phyloP scores from a whole-genome alignment of 1,140 invertebrate genomes.

The Drosophila pallidifrons region DNA sequence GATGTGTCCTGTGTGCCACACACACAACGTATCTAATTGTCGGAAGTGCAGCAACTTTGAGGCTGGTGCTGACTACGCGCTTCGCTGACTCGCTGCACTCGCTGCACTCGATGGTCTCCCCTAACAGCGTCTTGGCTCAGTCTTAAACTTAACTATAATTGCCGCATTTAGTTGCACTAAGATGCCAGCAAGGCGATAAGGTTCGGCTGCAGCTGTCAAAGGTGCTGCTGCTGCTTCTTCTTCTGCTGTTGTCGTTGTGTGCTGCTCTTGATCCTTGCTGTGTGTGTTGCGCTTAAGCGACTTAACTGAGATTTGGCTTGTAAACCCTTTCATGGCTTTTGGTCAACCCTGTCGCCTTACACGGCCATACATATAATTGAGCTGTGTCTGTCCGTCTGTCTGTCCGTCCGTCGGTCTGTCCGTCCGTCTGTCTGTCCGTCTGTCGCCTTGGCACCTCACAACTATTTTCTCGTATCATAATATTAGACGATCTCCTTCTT shows the following conservation, averaged over 20 bases:
- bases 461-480: slow-evolving; percentile 55
- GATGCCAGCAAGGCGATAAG: slow-evolving; percentile 48
- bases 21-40: slow-evolving; percentile 58
- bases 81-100: slow-evolving; percentile 40
- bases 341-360: slow-evolving; percentile 16
- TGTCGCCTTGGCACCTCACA: slow-evolving; percentile 8
- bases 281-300: slow-evolving; percentile 6
- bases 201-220: slow-evolving; percentile 1
- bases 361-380: slow-evolving; percentile 61
- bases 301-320: slow-evolving; percentile 47
- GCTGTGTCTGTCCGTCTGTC: slow-evolving; percentile 39
- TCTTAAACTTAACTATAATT: slow-evolving; percentile 62
- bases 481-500: slow-evolving; percentile 32
- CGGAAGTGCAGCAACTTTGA: slow-evolving; percentile 75
- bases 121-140: slow-evolving; percentile 11
- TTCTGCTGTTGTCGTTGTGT: too few species aligned
- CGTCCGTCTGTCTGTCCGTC: slow-evolving; percentile 14
- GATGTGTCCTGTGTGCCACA: slow-evolving; percentile 20
- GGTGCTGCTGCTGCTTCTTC: not conserved
- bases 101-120: slow-evolving; percentile 9
- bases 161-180: slow-evolving; percentile 62
- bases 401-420: slow-evolving; percentile 12
- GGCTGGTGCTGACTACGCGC: slow-evolving; percentile 53
- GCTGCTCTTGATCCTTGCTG: not conserved
- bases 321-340: slow-evolving; percentile 33